phyloP scores from a whole-genome alignment of 2,797 vertebrate species.

The Sparidentex hasta region DNA sequence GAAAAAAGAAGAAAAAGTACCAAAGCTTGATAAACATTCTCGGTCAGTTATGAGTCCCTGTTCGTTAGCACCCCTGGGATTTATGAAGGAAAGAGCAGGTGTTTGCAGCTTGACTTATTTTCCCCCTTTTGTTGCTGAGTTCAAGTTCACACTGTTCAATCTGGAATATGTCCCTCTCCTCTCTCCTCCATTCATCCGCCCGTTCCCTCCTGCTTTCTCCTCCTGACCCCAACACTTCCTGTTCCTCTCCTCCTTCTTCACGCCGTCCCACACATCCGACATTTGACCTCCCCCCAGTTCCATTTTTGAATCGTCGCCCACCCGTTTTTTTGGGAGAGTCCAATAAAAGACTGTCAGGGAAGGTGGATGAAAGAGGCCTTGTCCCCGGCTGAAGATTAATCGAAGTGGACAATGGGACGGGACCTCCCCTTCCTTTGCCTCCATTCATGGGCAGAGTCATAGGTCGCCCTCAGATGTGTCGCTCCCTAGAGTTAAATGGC shows the following conservation, averaged over 20 bases:
- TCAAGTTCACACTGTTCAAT: constrained; percentile 70
- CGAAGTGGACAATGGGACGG: constrained; percentile 68
- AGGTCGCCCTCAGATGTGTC: constrained; percentile 67
- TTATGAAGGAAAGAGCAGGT: constrained; percentile 47
- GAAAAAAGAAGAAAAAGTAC: neutral
- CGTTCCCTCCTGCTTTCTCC: constrained; percentile 46
- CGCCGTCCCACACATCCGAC: constrained; percentile 67
- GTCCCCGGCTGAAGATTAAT: constrained; percentile 72
- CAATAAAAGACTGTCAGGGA: constrained; percentile 65
- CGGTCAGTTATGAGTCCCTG: neutral
- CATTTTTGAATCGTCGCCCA: constrained; percentile 61
- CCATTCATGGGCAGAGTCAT: constrained; percentile 71
- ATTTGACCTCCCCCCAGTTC: constrained; percentile 60
- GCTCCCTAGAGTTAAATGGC: constrained; percentile 33
- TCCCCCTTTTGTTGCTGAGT: constrained; percentile 47
- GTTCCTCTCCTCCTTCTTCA: constrained; percentile 65
- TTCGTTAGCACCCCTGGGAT: constrained; percentile 26
- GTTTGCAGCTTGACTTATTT: constrained; percentile 45
- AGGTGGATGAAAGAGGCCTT: constrained; percentile 75
- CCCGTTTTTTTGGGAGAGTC: constrained; percentile 40
- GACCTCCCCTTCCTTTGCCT: constrained; percentile 52
- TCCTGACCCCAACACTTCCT: constrained; percentile 76
- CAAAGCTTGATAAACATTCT: neutral
- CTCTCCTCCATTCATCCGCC: constrained; percentile 45
- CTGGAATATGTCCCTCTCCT: constrained; percentile 29